These are phyloP conservation scores for Tragelaphus buxtoni DNA, from an alignment of 2,113 vertebrate species.

Conservation along the genomic window DNA sequence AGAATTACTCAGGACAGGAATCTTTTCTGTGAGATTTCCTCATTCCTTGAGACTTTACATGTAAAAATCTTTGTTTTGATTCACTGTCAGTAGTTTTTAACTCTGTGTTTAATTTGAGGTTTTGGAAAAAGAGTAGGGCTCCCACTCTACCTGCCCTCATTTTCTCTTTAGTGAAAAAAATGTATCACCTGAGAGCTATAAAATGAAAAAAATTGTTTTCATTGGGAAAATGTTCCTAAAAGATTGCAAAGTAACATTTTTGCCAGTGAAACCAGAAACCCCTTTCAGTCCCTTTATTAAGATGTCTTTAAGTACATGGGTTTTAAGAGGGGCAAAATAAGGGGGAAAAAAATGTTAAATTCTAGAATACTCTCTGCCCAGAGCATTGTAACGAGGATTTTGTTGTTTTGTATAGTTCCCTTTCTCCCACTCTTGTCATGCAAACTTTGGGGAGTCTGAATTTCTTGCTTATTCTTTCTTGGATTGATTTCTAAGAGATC, in stretches of 20 bases:
- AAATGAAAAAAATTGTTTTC: neutral
- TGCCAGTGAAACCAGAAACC: neutral
- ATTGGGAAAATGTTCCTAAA: neutral
- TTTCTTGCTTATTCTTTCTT: constrained; percentile 40
- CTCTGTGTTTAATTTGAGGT: neutral
- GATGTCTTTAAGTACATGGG: neutral
- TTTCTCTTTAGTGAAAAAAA: neutral
- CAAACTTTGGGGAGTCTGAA: constrained; percentile 42
- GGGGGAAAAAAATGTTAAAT: neutral
- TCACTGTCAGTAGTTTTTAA: neutral
- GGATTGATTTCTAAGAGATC: constrained; percentile 58
- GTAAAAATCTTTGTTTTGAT: neutral
- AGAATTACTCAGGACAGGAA: neutral
- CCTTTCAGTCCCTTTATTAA: neutral
- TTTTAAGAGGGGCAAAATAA: constrained; percentile 30
- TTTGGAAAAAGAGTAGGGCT: neutral
- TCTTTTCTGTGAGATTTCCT: neutral
- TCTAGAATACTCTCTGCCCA: constrained; percentile 30
- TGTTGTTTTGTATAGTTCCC: neutral
- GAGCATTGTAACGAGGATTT: neutral
- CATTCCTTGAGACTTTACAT: neutral
- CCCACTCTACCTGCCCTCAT: neutral
- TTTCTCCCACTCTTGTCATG: neutral
- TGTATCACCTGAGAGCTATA: neutral
- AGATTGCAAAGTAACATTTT: neutral